Conservation (phyloP, 2,888 invertebrate species). For the Drosophila cracens region DNA sequence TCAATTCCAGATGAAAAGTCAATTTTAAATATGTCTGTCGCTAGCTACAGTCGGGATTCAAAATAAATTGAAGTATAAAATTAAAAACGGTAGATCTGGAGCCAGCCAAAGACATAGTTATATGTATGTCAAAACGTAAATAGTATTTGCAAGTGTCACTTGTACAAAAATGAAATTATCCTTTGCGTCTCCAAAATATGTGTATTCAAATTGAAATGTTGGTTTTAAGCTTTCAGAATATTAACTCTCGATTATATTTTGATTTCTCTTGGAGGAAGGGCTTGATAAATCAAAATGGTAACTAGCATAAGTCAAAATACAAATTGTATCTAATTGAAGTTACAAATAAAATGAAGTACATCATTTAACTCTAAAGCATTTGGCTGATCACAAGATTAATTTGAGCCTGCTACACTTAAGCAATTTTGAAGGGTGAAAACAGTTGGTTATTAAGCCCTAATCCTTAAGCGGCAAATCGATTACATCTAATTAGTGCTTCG, state of each 20-base stretch:
- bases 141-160: not conserved
- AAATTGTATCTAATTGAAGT: not conserved
- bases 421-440: too few relatives aligned
- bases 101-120: too few relatives aligned
- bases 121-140: not conserved
- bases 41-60: fast-evolving
- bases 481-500: not conserved
- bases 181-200: not conserved
- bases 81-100: not conserved
- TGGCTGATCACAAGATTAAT: not conserved
- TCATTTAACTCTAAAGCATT: too few relatives aligned
- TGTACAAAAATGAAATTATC: not conserved
- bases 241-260: not conserved
- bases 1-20: slow-evolving; percentile 13
- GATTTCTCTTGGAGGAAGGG: not conserved
- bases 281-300: not conserved
- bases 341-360: too few relatives aligned
- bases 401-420: not conserved
- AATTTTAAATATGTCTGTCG: not conserved
- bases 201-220: not conserved
- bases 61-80: not conserved
- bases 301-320: not conserved
- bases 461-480: not conserved
- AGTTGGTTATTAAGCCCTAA: too few relatives aligned
- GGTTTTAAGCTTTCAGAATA: not conserved